These are phyloP conservation scores for Pampus argenteus DNA, from an alignment of 2,797 vertebrate species.

Conservation along the genomic window DNA sequence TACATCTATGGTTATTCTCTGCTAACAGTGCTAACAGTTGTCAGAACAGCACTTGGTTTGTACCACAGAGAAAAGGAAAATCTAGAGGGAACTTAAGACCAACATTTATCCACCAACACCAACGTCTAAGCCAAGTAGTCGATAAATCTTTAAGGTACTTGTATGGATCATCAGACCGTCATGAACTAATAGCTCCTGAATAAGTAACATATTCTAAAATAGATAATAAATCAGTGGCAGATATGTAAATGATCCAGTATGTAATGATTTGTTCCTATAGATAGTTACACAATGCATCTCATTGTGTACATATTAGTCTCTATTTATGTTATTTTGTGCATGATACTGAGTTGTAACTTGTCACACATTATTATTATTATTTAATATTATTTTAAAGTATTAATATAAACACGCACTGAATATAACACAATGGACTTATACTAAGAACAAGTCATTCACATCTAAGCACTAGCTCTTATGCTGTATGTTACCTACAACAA, in stretches of 20 bases:
- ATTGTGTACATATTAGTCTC: neutral
- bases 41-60: slow-evolving; percentile 47
- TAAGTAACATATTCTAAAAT: neutral
- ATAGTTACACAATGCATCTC: neutral
- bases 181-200: neutral
- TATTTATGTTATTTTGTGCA: neutral
- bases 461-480: neutral
- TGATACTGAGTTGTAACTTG: slow-evolving; percentile 3
- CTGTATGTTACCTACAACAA: neutral
- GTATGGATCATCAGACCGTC: neutral
- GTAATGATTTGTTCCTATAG: neutral
- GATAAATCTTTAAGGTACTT: neutral
- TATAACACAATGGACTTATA: neutral
- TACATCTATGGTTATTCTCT: slow-evolving; percentile 5
- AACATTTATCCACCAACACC: neutral
- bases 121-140: neutral
- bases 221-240: neutral
- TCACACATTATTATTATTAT: slow-evolving; percentile 1
- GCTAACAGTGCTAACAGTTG: slow-evolving; percentile 26
- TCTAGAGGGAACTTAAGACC: slow-evolving; percentile 19
- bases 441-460: neutral
- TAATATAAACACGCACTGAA: neutral
- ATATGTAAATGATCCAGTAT: neutral
- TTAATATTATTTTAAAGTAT: too few relatives aligned
- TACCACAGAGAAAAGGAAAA: slow-evolving; percentile 24